phyloP scores from a whole-genome alignment of 2,113 vertebrate genomes.

The Neolamprologus brichardi region DNA sequence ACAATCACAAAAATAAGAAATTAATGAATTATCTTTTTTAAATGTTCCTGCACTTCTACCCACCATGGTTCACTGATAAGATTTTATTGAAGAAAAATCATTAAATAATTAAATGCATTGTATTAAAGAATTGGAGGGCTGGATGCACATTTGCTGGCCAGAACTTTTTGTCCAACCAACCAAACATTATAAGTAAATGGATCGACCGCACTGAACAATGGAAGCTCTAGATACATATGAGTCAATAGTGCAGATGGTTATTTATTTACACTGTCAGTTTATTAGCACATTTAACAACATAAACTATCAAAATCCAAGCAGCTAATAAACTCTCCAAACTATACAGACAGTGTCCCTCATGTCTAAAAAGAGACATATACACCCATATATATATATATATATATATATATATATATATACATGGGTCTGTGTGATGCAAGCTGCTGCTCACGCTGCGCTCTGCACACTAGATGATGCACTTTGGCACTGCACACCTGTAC shows the following conservation, averaged over 20 bases:
- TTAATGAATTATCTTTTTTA: background rate
- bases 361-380: background rate
- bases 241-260: background rate
- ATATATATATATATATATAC: too few species aligned
- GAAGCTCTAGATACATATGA: background rate
- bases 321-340: background rate
- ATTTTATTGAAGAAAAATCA: background rate
- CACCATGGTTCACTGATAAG: background rate
- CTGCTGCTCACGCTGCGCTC: background rate
- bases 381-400: background rate
- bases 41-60: background rate
- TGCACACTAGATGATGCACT: background rate
- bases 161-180: background rate
- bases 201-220: background rate
- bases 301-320: background rate
- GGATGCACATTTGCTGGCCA: background rate
- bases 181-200: background rate
- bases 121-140: background rate
- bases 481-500: background rate
- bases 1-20: background rate
- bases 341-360: background rate
- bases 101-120: background rate
- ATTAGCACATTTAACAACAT: background rate
- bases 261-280: background rate
- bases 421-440: accelerated